phyloP scores from a whole-genome alignment of 2,113 vertebrate species.

The Vulpes ferrilata region DNA sequence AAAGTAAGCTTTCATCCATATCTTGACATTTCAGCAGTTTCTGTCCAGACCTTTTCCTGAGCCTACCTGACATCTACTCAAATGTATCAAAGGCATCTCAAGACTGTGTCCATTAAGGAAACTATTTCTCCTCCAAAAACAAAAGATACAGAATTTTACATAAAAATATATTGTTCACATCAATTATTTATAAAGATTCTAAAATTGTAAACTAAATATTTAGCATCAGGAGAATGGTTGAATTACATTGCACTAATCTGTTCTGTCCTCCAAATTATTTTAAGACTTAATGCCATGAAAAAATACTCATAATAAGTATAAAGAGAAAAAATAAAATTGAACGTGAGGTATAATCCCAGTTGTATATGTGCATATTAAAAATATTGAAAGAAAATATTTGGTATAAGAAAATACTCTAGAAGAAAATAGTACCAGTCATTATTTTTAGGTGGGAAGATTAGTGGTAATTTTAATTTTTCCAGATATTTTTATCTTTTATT shows the following conservation, averaged over 20 bases:
- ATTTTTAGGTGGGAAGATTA: neutral
- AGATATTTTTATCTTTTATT: neutral
- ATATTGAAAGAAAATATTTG: slow-evolving; percentile 48
- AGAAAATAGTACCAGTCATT: slow-evolving; percentile 36
- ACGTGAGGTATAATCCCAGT: slow-evolving; percentile 1
- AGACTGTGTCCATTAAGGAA: slow-evolving; percentile 41
- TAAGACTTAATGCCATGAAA: slow-evolving; percentile 12
- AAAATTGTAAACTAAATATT: slow-evolving; percentile 53
- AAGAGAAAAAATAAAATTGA: slow-evolving; percentile 45
- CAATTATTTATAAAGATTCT: slow-evolving; percentile 45
- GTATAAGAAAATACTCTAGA: slow-evolving; percentile 21
- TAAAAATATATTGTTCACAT: slow-evolving; percentile 34
- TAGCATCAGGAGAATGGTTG: slow-evolving; percentile 9
- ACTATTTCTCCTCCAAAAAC: neutral
- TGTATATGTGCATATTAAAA: slow-evolving; percentile 30
- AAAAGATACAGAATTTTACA: neutral
- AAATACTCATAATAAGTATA: slow-evolving; percentile 10
- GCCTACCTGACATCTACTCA: neutral
- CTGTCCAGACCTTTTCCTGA: neutral
- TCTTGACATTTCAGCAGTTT: slow-evolving; percentile 46
- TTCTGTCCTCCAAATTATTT: slow-evolving; percentile 51
- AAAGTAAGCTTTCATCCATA: neutral
- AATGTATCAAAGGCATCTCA: slow-evolving; percentile 40
- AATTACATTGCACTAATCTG: neutral
- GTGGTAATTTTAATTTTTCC: slow-evolving; percentile 47